phyloP scores from a whole-genome alignment of 1,140 invertebrate species.

The Phthorimaea operculella region DNA sequence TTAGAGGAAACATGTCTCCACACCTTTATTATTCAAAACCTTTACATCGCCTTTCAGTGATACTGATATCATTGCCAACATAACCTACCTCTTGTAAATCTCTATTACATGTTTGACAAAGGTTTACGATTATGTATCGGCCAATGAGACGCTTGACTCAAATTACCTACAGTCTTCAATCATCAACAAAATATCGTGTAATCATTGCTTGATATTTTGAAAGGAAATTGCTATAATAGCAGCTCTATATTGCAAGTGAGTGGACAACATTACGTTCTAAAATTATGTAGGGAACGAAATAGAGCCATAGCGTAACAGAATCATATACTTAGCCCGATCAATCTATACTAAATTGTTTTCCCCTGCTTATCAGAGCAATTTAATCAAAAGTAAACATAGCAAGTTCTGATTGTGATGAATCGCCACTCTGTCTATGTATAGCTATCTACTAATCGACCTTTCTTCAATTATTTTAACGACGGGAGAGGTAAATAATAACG shows the following conservation, averaged over 20 bases:
- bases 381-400: neutral
- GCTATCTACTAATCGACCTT: neutral
- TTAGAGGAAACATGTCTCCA: no score
- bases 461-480: neutral
- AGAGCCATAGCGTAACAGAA: neutral
- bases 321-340: neutral
- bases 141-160: no score
- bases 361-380: neutral
- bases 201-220: neutral
- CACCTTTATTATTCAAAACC: no score
- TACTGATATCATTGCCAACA: no score
- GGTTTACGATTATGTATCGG: no score
- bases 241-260: neutral
- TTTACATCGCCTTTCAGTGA: no score
- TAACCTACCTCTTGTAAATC: no score
- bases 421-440: no score
- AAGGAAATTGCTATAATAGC: conserved; percentile 1
- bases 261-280: neutral
- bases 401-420: neutral
- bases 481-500: conserved; percentile 2
- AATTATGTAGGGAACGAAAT: neutral
- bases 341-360: conserved; percentile 1
- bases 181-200: neutral
- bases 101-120: no score
- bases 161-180: neutral